A percentile compares a stretch with the other conserved stretches of the same genome.
These are phyloP conservation scores for Nysson spinosus DNA, from an alignment of 2,888 invertebrate species.

Conservation along the genomic window DNA sequence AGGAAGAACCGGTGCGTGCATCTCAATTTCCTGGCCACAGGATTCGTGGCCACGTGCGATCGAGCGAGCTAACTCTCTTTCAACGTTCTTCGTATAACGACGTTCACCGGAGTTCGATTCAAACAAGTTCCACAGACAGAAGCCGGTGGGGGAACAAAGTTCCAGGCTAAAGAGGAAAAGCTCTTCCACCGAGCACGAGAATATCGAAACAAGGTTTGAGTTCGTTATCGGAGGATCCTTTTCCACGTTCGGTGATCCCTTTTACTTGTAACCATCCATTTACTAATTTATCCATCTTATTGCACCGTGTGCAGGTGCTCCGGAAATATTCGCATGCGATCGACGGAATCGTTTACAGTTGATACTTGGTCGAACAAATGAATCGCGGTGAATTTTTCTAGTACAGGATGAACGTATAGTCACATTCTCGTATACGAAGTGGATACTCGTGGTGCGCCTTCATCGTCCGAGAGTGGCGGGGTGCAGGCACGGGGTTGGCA, in stretches of 20 bases:
- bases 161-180: conserved; percentile 24
- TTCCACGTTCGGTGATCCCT: too few species aligned
- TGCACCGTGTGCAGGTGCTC: too few species aligned
- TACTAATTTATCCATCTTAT: too few species aligned
- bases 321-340: too few species aligned
- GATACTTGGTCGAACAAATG: too few species aligned
- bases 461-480: conserved; percentile 35
- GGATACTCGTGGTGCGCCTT: conserved; percentile 47
- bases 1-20: conserved; percentile 17
- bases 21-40: conserved; percentile 13
- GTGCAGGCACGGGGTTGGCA: conserved; percentile 23
- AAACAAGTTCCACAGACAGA: conserved; percentile 40
- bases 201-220: conserved; percentile 27
- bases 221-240: too few species aligned
- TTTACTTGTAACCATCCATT: too few species aligned
- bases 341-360: too few species aligned
- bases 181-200: conserved; percentile 5
- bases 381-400: conserved; percentile 12
- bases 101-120: conserved; percentile 31
- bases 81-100: conserved; percentile 26
- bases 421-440: conserved; percentile 26
- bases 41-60: conserved; percentile 16
- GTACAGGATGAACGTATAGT: too few species aligned
- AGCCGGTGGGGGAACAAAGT: conserved; percentile 33
- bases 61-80: conserved; percentile 5